A percentile compares a stretch with the other conserved stretches of the same genome.
Evolutionary conservation across 2,113 vertebrate species (phyloP).

Genomic region (Charina bottae): DNA sequence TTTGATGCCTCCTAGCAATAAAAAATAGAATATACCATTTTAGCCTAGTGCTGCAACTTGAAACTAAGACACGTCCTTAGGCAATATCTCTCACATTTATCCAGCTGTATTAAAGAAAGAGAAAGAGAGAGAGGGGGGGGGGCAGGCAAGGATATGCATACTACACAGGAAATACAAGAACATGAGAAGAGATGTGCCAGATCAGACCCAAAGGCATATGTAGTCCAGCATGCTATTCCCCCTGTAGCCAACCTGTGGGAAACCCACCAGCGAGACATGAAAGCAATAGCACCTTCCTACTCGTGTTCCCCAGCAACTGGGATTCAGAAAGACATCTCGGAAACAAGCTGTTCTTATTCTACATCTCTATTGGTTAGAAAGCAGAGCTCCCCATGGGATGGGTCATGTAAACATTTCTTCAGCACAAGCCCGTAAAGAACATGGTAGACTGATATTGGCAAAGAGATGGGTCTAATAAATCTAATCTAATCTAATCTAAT

Average conservation of each 20-base stretch:
- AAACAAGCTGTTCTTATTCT: not conserved
- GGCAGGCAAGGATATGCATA: not conserved
- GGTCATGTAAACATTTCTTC: not conserved
- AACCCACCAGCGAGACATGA: not conserved
- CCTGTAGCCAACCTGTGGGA: not conserved
- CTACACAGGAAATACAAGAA: not conserved
- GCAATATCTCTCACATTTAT: slow-evolving; percentile 13
- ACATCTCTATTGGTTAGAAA: not conserved
- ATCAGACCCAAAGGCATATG: not conserved
- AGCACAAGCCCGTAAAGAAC: not conserved
- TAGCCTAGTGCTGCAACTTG: slow-evolving; percentile 1
- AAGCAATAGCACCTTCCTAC: not conserved
- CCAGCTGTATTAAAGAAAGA: not conserved
- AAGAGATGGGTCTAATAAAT: not conserved
- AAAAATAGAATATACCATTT: slow-evolving; percentile 6
- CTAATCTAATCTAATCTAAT: too few relatives aligned
- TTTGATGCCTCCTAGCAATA: slow-evolving; percentile 1
- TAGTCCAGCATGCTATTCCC: not conserved
- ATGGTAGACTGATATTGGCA: not conserved
- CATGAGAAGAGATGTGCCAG: not conserved
- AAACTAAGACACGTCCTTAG: not conserved
- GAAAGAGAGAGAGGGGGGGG: not conserved
- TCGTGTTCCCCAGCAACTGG: not conserved
- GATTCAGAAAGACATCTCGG: not conserved
- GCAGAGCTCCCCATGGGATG: not conserved